phyloP scores from a whole-genome alignment of 2,888 invertebrate genomes.

The Scrobipalpa atriplicella region DNA sequence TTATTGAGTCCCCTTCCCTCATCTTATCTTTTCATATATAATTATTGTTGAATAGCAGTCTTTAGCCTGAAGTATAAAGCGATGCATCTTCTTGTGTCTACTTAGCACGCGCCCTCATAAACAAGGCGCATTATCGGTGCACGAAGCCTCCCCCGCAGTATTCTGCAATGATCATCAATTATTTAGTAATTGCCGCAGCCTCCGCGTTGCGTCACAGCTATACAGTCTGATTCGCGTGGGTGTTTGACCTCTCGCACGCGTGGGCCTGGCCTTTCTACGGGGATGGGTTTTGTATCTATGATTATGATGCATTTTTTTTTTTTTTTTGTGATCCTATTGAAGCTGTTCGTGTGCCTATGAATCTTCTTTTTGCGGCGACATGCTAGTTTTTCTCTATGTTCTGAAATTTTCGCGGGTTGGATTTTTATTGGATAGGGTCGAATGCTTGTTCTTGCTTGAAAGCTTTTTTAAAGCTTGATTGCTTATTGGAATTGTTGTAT shows the following conservation, averaged over 20 bases:
- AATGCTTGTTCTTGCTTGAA: no score
- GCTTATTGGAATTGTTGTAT: no score
- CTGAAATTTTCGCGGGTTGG: no score
- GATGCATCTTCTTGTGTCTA: slow-evolving; percentile 10
- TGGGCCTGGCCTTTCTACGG: slow-evolving; percentile 62
- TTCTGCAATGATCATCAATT: slow-evolving; percentile 70
- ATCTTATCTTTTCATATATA: background rate
- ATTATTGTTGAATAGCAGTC: no score
- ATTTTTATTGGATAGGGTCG: no score
- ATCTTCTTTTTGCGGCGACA: no score
- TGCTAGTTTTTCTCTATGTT: no score
- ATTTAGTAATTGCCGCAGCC: slow-evolving; percentile 59
- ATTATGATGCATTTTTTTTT: background rate
- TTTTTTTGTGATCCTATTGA: no score
- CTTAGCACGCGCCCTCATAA: slow-evolving; percentile 17
- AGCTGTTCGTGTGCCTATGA: no score
- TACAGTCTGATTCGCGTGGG: slow-evolving; percentile 50
- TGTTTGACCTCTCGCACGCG: slow-evolving; percentile 75
- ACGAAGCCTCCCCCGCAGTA: slow-evolving; percentile 46
- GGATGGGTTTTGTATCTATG: background rate
- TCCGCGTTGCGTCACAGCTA: slow-evolving; percentile 45
- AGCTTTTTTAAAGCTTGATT: no score
- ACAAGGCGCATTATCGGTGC: slow-evolving; percentile 18
- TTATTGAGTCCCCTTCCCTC: background rate
- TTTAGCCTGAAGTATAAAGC: no score